phyloP scores from a whole-genome alignment of 2,113 vertebrate species.

The Neotoma lepida region DNA sequence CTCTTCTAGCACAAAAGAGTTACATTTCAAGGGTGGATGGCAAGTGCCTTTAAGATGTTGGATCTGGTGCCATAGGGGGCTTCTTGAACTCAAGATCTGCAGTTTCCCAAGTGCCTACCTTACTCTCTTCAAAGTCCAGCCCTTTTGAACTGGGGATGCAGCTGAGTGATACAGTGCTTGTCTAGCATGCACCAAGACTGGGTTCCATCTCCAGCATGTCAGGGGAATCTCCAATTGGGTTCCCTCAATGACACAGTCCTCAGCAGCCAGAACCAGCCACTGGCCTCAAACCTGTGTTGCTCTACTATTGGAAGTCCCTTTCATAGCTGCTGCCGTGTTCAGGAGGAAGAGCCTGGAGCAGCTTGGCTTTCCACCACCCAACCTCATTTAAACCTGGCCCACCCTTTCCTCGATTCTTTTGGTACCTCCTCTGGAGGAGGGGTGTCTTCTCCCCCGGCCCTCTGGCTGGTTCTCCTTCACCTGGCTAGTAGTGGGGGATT shows the following conservation, averaged over 20 bases:
- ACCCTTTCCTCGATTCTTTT: not conserved
- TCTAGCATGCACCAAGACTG: too few species aligned
- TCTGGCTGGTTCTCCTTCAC: not conserved
- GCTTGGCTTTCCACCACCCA: not conserved
- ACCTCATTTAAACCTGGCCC: rapidly evolving
- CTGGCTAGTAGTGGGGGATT: too few species aligned
- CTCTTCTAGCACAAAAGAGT: not conserved
- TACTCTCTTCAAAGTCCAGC: not conserved
- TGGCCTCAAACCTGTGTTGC: not conserved
- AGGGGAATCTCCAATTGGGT: not conserved
- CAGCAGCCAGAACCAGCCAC: not conserved
- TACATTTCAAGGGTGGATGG: not conserved
- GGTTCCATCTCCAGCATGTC: not conserved
- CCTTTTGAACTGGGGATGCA: too few species aligned
- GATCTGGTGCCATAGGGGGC: not conserved
- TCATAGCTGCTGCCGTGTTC: not conserved
- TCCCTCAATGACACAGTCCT: not conserved
- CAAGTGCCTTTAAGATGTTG: not conserved
- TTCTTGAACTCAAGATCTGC: not conserved
- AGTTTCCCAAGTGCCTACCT: not conserved
- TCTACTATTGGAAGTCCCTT: not conserved
- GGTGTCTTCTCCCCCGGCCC: too few species aligned
- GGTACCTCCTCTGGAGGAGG: not conserved
- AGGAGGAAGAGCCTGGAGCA: not conserved
- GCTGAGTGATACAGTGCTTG: not conserved